Evolutionary conservation across 1,140 invertebrate genomes (phyloP).

Genomic region (Drosophila pallidifrons): DNA sequence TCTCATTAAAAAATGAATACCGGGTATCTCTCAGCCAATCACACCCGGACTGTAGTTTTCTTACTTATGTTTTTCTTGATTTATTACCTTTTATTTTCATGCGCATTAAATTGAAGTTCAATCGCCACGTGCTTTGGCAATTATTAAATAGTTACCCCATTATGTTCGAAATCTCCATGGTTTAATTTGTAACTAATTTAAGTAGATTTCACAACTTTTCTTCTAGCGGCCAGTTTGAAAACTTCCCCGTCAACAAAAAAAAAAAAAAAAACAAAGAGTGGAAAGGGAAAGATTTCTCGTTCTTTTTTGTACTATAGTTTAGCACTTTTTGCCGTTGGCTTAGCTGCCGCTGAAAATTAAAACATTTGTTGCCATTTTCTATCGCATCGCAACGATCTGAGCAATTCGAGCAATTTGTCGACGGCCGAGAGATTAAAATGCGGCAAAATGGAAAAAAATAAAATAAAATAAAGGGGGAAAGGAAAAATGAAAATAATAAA

Average conservation of each 20-base stretch:
- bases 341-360: slow-evolving; percentile 58
- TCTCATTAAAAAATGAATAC: no score
- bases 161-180: not conserved
- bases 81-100: no score
- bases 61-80: no score
- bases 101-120: no score
- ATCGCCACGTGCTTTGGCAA: not conserved
- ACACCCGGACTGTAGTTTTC: no score
- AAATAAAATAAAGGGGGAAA: slow-evolving; percentile 10
- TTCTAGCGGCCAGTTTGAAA: not conserved
- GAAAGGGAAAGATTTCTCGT: not conserved
- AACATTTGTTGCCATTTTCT: slow-evolving; percentile 80
- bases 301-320: not conserved
- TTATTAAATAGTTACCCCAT: not conserved
- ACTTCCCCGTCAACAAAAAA: not conserved
- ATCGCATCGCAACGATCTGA: slow-evolving; percentile 59
- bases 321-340: slow-evolving; percentile 19
- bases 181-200: not conserved
- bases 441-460: slow-evolving; percentile 15
- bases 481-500: slow-evolving; percentile 47
- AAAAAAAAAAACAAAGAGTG: not conserved
- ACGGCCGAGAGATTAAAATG: slow-evolving; percentile 68
- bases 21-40: no score
- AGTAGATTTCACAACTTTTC: not conserved
- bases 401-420: slow-evolving; percentile 53